These are phyloP conservation scores for Phyllotreta striolata DNA, from an alignment of 2,888 invertebrate genomes.

Conservation along the genomic window DNA sequence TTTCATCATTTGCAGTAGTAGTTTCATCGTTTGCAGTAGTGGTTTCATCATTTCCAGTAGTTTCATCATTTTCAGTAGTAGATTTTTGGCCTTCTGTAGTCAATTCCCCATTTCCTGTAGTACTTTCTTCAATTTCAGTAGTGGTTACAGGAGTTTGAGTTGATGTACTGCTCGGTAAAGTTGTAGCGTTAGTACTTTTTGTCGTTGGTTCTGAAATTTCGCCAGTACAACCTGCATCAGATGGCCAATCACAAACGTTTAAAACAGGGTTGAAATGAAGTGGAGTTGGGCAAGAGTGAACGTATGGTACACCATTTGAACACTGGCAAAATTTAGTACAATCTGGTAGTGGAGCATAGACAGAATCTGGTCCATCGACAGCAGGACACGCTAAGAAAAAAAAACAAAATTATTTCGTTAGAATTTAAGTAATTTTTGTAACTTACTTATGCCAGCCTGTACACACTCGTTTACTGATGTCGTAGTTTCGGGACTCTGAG, in stretches of 20 bases:
- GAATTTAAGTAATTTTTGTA: too few species aligned
- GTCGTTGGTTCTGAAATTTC: conserved; percentile 1
- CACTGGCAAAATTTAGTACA: conserved; percentile 38
- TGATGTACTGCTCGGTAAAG: conserved; percentile 1
- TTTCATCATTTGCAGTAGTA: too few species aligned
- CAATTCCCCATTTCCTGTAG: not conserved
- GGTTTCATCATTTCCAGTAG: conserved; percentile 7
- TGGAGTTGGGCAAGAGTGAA: conserved; percentile 32
- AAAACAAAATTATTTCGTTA: too few species aligned
- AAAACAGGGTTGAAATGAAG: conserved; percentile 35
- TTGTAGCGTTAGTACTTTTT: conserved; percentile 1
- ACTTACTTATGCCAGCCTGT: too few species aligned
- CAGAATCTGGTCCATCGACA: conserved; percentile 29
- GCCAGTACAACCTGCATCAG: conserved; percentile 17
- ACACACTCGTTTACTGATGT: too few species aligned
- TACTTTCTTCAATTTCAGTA: not conserved
- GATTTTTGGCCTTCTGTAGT: not conserved
- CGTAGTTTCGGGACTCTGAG: too few species aligned
- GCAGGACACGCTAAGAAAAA: conserved; percentile 29
- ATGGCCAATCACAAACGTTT: conserved; percentile 32
- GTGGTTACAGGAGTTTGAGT: not conserved
- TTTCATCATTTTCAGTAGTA: too few species aligned
- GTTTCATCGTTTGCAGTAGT: too few species aligned
- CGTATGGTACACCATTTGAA: conserved; percentile 32
- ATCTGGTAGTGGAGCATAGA: conserved; percentile 31